Evolutionary conservation across 2,113 vertebrate genomes (phyloP), one percentile per base, ranked within the genome.

Genomic region (Thunnus thynnus): DNA sequence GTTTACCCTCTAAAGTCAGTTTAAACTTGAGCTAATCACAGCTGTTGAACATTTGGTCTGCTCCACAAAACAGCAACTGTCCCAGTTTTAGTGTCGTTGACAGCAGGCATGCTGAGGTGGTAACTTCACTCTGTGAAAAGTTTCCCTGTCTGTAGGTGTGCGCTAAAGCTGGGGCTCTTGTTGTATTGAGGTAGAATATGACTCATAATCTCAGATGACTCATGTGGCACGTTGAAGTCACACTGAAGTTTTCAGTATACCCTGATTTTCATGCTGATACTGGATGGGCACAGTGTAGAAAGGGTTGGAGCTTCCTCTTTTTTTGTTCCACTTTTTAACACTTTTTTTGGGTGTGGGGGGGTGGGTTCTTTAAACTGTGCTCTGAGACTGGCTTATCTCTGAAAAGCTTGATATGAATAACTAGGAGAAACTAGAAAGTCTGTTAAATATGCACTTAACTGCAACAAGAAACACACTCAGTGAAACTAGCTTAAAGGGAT

Each of bases 161-260:
- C 58, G 78, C 87, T 80, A n/a, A 82, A 87, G 66, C 81, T 60
- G 55, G 30, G 46, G 44, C 54, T 86, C 72, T 87, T 67, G 67
- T 82, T 90, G 78, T 78, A 75, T 71, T 73, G 61, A 84, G 76
- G 76, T 84, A 65, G 44, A 89, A 80, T 69, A 85, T 93, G 92
- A 93, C 83, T 94, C 91, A 93, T 79, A 85, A 92, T 90, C 85
- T 66, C 72, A 60, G 62, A 88, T 88, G 91, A 91, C 83, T 88
- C 87, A 90, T 92, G 79, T 88, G 88, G 83, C 68, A 68, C 20
- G n/a, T 68, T 88, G 44, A 87, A 92, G 85, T 84, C 82, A 87
- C 56, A 72, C 72, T 55, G 55, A 84, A 76, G 63, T 88, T 89
- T 70, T 67, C 69, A 72, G 78, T 70, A 80, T 64, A 78, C 12